Evolutionary conservation across 2,113 vertebrate species (phyloP).

Genomic region (Colius striatus): DNA sequence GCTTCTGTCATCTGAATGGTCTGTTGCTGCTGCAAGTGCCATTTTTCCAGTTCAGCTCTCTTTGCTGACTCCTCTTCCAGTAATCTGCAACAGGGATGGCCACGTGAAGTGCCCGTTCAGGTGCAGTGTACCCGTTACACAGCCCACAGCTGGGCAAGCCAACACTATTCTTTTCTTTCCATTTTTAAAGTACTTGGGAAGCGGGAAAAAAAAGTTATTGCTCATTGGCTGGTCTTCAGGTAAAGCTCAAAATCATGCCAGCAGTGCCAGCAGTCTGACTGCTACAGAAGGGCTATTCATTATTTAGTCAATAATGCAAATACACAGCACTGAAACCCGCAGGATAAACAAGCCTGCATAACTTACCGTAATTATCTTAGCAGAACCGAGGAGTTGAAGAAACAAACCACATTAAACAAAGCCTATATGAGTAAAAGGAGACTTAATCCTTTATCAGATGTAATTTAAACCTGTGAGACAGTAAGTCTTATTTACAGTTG

Average conservation of each 20-base stretch:
- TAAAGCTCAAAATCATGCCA: not conserved
- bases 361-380: not conserved
- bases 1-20: constrained; percentile 90
- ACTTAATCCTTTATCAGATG: not conserved
- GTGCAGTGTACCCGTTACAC: not conserved
- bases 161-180: not conserved
- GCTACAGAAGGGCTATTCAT: constrained; percentile 31
- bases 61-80: constrained; percentile 92
- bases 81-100: constrained; percentile 73
- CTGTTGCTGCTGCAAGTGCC: constrained; percentile 90
- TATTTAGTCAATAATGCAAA: constrained; percentile 16
- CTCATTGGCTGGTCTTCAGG: not conserved
- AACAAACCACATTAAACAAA: not conserved
- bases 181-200: not conserved
- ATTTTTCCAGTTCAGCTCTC: constrained; percentile 88
- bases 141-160: not conserved
- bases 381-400: not conserved
- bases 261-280: not conserved
- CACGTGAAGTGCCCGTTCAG: not conserved
- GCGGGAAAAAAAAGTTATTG: not conserved
- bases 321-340: not conserved
- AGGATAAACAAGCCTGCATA: not conserved
- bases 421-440: not conserved
- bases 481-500: not conserved
- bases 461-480: not conserved